Conservation (phyloP, 1,140 invertebrate species). For the Apis laboriosa region DNA sequence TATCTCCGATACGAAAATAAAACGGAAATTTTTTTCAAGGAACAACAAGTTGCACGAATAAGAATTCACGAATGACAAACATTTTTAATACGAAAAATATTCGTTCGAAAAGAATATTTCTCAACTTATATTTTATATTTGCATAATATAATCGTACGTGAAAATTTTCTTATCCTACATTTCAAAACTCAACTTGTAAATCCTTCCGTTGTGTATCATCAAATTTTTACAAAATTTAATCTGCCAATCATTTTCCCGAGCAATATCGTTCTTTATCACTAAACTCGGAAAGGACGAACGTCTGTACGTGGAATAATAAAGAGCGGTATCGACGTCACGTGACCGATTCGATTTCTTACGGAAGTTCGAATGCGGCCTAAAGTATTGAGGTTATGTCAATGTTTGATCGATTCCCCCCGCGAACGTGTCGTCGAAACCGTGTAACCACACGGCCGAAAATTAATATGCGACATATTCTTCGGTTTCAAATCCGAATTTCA, state of each 20-base stretch:
- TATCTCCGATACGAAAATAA: neutral
- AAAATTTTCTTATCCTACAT: no score
- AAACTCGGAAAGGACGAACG: neutral
- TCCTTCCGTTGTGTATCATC: no score
- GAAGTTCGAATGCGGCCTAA: slow-evolving; percentile 1
- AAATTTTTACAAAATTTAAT: no score
- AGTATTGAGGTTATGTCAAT: slow-evolving; percentile 69
- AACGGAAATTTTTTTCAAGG: neutral
- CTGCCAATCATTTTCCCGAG: no score
- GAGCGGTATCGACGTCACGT: neutral
- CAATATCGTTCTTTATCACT: neutral
- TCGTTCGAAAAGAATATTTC: no score
- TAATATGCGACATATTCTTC: slow-evolving; percentile 40
- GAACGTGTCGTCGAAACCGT: slow-evolving; percentile 26
- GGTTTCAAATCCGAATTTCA: slow-evolving; percentile 25
- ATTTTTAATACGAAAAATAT: no score
- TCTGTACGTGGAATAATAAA: neutral
- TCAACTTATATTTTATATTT: no score
- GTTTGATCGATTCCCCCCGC: slow-evolving; percentile 56
- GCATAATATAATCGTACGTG: no score
- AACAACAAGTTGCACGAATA: no score
- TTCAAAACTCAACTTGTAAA: no score
- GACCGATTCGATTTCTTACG: slow-evolving; percentile 21
- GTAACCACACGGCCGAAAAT: slow-evolving; percentile 22
- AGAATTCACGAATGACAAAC: no score